These are phyloP conservation scores for Myotis planiceps DNA, from an alignment of 2,797 vertebrate genomes.

Conservation along the genomic window DNA sequence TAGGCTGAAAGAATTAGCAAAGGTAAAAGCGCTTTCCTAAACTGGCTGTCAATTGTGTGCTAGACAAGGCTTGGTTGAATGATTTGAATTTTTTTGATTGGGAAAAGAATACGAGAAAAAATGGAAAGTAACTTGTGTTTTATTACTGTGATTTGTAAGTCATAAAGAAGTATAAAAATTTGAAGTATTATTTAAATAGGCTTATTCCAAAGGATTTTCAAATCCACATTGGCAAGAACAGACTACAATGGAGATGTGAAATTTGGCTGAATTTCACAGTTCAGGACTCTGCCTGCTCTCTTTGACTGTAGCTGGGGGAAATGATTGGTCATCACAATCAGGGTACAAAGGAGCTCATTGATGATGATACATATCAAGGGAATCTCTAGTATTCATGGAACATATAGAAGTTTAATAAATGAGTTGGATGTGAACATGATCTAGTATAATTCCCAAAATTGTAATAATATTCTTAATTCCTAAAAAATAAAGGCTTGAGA, in stretches of 20 bases:
- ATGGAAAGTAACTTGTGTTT: not conserved
- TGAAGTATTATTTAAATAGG: not conserved
- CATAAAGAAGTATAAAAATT: not conserved
- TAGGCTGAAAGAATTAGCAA: conserved; percentile 24
- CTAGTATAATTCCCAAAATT: not conserved
- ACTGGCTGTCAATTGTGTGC: not conserved
- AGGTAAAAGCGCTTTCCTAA: conserved; percentile 31
- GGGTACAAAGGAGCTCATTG: too few species aligned
- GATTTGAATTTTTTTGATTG: conserved; percentile 20
- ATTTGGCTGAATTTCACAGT: not conserved
- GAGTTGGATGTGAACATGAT: not conserved
- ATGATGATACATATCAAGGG: too few species aligned
- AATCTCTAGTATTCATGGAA: not conserved
- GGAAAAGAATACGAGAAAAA: not conserved
- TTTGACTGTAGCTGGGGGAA: not conserved
- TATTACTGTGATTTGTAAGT: not conserved
- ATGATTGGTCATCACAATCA: not conserved
- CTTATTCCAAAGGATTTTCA: conserved; percentile 10
- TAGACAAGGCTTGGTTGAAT: not conserved
- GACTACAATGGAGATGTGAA: not conserved
- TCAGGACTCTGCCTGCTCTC: not conserved
- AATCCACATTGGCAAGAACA: not conserved
- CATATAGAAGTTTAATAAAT: not conserved
- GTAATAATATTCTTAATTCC: not conserved
- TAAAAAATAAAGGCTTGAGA: not conserved